phyloP scores from a whole-genome alignment of 1,140 invertebrate species.

The Diprion similis region DNA sequence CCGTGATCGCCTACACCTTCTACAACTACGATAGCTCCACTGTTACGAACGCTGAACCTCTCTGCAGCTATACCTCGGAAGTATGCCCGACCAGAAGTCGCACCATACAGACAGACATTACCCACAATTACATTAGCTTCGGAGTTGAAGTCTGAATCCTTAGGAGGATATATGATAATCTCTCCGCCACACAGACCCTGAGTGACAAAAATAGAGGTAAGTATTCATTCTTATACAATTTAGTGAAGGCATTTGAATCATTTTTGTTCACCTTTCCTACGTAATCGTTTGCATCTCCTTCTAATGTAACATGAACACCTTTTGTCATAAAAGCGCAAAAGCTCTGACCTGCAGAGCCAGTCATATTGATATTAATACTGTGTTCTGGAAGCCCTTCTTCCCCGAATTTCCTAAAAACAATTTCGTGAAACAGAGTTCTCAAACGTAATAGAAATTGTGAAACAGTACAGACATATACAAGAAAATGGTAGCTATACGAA shows the following conservation, averaged over 20 bases:
- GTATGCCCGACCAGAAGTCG: slow-evolving; percentile 92
- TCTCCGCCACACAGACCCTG: slow-evolving; percentile 92
- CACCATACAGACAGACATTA: slow-evolving; percentile 98
- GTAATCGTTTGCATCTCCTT: slow-evolving; percentile 99
- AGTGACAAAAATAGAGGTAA: slow-evolving; percentile 21
- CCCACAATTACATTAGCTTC: slow-evolving; percentile 97
- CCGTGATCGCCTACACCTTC: slow-evolving; percentile 97
- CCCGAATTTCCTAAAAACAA: slow-evolving; percentile 77
- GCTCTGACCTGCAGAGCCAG: slow-evolving; percentile 97
- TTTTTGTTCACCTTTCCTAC: slow-evolving; percentile 71
- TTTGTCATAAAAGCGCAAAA: slow-evolving; percentile 97
- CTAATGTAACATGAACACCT: slow-evolving; percentile 88
- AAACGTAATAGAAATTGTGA: slow-evolving; percentile 8
- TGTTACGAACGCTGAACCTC: slow-evolving; percentile 97
- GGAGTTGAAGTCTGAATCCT: slow-evolving; percentile 82
- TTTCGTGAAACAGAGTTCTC: slow-evolving; percentile 8
- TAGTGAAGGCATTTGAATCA: neutral
- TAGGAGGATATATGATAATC: slow-evolving; percentile 93
- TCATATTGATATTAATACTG: slow-evolving; percentile 86
- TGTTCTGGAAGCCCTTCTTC: slow-evolving; percentile 87
- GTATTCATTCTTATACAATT: neutral
- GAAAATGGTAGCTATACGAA: neutral
- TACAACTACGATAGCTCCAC: slow-evolving; percentile 90
- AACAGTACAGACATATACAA: neutral
- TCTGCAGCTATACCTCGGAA: slow-evolving; percentile 97